phyloP scores from a whole-genome alignment of 2,113 vertebrate genomes.

The Hippocampus comes region DNA sequence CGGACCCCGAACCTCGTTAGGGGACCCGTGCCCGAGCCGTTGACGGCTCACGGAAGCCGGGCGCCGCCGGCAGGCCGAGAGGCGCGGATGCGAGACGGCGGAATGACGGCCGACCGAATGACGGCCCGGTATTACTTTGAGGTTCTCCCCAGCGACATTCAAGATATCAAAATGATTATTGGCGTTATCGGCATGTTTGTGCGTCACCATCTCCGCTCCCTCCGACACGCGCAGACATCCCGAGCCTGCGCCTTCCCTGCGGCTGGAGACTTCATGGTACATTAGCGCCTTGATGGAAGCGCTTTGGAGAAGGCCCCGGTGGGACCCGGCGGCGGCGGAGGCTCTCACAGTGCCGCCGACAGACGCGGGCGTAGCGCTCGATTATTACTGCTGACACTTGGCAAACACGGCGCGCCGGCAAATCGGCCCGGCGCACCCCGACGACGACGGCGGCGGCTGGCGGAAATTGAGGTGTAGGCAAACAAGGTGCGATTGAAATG shows the following conservation, averaged over 20 bases:
- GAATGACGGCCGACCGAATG: not conserved
- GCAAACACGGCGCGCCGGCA: not conserved
- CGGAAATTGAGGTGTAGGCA: not conserved
- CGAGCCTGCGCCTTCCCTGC: not conserved
- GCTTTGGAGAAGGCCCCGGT: not conserved
- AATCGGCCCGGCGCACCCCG: not conserved
- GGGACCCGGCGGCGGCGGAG: not conserved
- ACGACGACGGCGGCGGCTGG: not conserved
- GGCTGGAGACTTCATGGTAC: not conserved
- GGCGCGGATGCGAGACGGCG: not conserved
- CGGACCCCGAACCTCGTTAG: not conserved
- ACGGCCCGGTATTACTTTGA: not conserved
- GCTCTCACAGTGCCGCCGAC: not conserved
- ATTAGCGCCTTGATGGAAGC: conserved; percentile 8
- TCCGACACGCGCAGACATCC: not conserved
- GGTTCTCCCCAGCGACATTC: not conserved
- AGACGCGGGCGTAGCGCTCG: not conserved
- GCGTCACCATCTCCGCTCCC: not conserved
- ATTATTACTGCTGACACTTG: not conserved
- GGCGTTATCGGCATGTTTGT: too few relatives aligned
- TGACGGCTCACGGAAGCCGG: not conserved
- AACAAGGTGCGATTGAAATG: not conserved
- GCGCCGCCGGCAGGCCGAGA: not conserved
- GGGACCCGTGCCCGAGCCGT: not conserved
- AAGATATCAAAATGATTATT: too few relatives aligned